phyloP scores from a whole-genome alignment of 2,888 invertebrate species.

The Cephus runcator region DNA sequence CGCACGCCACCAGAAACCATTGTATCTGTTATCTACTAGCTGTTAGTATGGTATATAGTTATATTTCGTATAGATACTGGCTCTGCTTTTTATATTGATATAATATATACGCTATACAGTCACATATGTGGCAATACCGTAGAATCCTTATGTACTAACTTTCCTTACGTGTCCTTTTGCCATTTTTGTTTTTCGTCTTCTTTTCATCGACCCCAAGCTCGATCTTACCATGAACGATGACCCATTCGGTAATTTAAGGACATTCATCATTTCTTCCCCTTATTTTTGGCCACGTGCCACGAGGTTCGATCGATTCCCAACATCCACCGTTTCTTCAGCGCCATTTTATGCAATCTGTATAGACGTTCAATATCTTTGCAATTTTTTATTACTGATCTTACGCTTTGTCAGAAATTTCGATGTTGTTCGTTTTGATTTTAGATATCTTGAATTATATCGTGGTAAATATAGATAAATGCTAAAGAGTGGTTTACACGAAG shows the following conservation, averaged over 20 bases:
- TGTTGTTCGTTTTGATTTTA: background rate
- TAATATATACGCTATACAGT: background rate
- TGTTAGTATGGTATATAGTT: background rate
- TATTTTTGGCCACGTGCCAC: background rate
- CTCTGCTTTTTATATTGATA: background rate
- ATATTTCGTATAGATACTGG: background rate
- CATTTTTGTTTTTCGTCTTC: background rate
- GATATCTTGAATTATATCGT: background rate
- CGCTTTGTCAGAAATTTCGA: background rate
- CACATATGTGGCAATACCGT: background rate
- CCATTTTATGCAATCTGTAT: background rate
- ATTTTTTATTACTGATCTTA: background rate
- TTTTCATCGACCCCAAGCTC: background rate
- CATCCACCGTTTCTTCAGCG: background rate
- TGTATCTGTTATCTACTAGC: background rate
- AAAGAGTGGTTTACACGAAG: background rate
- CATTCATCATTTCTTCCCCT: background rate
- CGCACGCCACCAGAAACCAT: background rate
- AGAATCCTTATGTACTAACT: background rate
- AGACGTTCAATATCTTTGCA: background rate
- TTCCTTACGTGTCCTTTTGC: background rate
- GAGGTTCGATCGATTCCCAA: background rate
- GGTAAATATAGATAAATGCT: background rate
- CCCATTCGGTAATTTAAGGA: background rate
- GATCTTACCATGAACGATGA: background rate